Conservation (phyloP, 2,797 vertebrate genomes). For the Hirundo rustica region DNA sequence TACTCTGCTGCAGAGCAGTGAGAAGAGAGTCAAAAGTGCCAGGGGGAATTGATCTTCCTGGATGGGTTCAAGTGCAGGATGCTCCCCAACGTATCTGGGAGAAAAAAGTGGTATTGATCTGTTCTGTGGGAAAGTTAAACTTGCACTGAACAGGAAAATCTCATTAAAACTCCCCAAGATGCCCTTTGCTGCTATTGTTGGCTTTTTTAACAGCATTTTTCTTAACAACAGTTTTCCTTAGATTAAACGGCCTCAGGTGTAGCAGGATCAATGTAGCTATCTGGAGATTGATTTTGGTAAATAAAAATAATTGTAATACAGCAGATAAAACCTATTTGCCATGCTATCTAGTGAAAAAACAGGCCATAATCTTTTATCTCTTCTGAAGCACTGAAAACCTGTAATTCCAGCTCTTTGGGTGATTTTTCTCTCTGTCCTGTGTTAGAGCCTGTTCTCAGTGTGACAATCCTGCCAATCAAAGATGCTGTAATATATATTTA, state of each 20-base stretch:
- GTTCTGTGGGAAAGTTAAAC: constrained; percentile 55
- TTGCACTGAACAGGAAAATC: constrained; percentile 61
- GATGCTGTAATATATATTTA: background rate
- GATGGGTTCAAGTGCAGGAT: background rate
- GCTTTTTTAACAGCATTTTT: constrained; percentile 44
- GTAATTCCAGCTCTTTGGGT: background rate
- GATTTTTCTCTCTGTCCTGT: background rate
- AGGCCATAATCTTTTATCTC: constrained; percentile 21
- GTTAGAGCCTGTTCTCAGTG: background rate
- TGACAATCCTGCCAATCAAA: background rate
- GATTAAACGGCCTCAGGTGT: constrained; percentile 54
- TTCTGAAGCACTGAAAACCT: constrained; percentile 20
- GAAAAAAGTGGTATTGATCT: constrained; percentile 66
- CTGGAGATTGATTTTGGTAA: constrained; percentile 46
- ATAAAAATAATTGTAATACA: constrained; percentile 62
- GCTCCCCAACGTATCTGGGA: background rate
- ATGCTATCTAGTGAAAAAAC: background rate
- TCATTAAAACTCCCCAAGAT: constrained; percentile 63
- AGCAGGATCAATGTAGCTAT: constrained; percentile 61
- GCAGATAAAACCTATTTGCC: constrained; percentile 29
- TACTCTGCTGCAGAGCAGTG: background rate
- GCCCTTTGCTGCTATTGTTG: constrained; percentile 59
- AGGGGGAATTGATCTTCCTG: background rate
- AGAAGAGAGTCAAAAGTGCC: background rate
- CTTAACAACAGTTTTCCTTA: constrained; percentile 52